Evolutionary conservation across 2,797 vertebrate genomes (phyloP).

Genomic region (Alca torda): DNA sequence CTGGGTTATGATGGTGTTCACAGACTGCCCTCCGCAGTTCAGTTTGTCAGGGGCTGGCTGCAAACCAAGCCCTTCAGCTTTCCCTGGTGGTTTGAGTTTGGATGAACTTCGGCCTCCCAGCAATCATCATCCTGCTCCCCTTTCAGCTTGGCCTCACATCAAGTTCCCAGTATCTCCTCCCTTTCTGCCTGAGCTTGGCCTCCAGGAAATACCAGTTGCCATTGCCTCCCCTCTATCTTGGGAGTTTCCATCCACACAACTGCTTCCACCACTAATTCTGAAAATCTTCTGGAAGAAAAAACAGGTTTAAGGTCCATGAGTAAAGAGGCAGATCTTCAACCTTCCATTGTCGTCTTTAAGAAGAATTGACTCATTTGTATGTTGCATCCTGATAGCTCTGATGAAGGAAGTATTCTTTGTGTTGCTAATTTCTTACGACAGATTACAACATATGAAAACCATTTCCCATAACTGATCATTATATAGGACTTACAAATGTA

Average conservation of each 20-base stretch:
- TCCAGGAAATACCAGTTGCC: slow-evolving; percentile 32
- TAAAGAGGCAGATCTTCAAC: neutral
- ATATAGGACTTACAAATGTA: neutral
- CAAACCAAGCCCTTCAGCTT: slow-evolving; percentile 25
- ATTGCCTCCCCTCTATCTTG: neutral
- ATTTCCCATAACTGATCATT: neutral
- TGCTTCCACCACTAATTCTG: neutral
- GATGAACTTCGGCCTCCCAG: slow-evolving; percentile 20
- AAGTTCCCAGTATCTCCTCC: neutral
- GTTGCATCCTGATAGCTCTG: neutral
- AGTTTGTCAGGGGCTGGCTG: slow-evolving; percentile 42
- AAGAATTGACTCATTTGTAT: neutral
- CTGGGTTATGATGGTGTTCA: slow-evolving; percentile 46
- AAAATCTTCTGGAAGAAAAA: neutral
- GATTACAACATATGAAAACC: neutral
- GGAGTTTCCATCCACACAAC: neutral
- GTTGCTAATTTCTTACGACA: neutral
- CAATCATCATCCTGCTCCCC: slow-evolving; percentile 35
- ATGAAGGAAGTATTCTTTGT: neutral
- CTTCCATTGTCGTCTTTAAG: neutral
- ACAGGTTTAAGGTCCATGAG: neutral
- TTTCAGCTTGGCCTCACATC: slow-evolving; percentile 35
- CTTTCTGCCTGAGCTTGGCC: neutral
- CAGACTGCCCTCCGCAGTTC: slow-evolving; percentile 25
- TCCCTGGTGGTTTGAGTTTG: slow-evolving; percentile 48